These are phyloP conservation scores for Drosophila subpulchrella DNA, from an alignment of 1,140 invertebrate species.

Conservation along the genomic window DNA sequence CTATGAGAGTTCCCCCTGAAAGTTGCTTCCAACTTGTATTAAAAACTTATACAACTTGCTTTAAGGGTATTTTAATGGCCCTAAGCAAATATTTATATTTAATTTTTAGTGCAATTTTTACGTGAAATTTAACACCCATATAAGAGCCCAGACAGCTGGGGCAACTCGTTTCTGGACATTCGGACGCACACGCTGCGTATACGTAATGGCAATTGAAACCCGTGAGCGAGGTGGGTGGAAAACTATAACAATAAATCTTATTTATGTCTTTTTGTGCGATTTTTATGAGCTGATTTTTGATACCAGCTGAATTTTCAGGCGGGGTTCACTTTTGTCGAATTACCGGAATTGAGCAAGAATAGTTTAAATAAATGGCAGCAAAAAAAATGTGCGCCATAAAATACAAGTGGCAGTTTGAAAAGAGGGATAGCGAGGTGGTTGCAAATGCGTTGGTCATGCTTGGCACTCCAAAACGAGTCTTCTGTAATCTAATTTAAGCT, in stretches of 20 bases:
- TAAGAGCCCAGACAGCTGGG: conserved; percentile 33
- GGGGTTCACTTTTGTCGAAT: conserved; percentile 32
- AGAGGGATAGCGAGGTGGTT: conserved; percentile 32
- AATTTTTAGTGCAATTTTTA: conserved; percentile 71
- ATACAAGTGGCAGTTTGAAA: conserved; percentile 46
- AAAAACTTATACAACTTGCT: conserved; percentile 4
- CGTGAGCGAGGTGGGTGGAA: conserved; percentile 11
- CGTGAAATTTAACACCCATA: conserved; percentile 69
- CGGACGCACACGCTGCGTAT: conserved; percentile 52
- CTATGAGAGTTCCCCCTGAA: conserved; percentile 1
- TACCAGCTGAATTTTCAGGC: conserved; percentile 40
- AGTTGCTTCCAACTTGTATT: background rate
- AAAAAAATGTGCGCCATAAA: conserved; percentile 57
- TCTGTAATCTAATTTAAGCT: conserved; percentile 80
- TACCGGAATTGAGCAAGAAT: conserved; percentile 48
- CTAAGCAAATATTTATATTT: conserved; percentile 70
- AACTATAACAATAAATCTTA: conserved; percentile 79
- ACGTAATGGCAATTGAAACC: conserved; percentile 56
- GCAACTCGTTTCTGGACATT: conserved; percentile 25
- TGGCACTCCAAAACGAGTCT: conserved; percentile 16
- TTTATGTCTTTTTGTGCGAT: conserved; percentile 79
- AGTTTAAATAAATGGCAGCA: conserved; percentile 74
- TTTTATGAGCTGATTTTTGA: conserved; percentile 77
- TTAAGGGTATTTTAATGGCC: conserved; percentile 47
- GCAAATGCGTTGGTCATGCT: conserved; percentile 74